Evolutionary conservation across 2,888 invertebrate genomes (phyloP), one percentile per base, ranked within the genome.

Genomic region (Andrena haemorrhoa): DNA sequence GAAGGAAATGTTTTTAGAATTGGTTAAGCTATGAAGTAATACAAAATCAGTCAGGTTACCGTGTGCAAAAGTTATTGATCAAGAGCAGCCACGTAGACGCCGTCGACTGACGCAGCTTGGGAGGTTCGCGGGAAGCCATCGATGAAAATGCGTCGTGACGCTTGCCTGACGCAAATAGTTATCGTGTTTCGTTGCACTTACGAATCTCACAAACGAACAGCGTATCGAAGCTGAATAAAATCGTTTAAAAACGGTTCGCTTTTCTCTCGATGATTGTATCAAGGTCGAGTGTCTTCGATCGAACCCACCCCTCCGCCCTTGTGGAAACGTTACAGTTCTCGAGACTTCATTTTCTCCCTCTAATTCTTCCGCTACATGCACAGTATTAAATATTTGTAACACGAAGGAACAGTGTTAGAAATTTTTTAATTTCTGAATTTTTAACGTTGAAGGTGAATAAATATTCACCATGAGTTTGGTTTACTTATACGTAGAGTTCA

Each of bases 41-140:
- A 63, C 47, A 35, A 56, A 20, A 60, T 70, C 69, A 60, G 49
- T 35, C 66, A 56, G 60, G 23, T 78, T 83, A 74, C 71, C 71
- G 79, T 82, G 84, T 76, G 82, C 85, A 81, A 85, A 85, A 76
- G 60, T 79, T 79, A 85, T 85, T 70, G 85, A 85, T 85, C 51
- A 78, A 63, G 74, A 76, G 61, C 68, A 23, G 71, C 51, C 56
- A 61, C 66, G 78, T 56, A 66, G 75, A 66, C 68, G 81, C 65
- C 49, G 68, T 73, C 29, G 85, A 56, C 65, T 72, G 75, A 81
- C 85, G 83, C 72, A 75, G 72, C 68, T 74, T 68, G 35, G 26
- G 76, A 64, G 51, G 58, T 41, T 20, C 61, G 49, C 56, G 63
- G 73, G 63, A 72, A 56, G 41, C 41, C 41, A 41, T 41, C 29